phyloP scores from a whole-genome alignment of 2,113 vertebrate species.

The Osmerus eperlanus region DNA sequence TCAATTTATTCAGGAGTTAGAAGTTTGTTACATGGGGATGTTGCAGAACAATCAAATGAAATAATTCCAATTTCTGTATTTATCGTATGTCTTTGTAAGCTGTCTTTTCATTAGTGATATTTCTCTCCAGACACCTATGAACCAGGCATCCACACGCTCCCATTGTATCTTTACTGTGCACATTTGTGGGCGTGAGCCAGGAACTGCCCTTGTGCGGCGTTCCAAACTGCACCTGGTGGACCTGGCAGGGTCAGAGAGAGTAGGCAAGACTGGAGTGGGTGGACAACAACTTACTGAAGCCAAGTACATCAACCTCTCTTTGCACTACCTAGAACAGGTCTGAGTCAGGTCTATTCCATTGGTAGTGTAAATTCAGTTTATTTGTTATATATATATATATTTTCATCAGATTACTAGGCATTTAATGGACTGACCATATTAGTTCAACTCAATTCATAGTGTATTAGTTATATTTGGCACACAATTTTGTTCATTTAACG shows the following conservation, averaged over 20 bases:
- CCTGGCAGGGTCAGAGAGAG: conserved; percentile 92
- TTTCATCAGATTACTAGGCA: too few relatives aligned
- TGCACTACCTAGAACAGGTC: conserved; percentile 97
- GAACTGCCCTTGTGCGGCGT: conserved; percentile 78
- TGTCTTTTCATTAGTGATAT: conserved; percentile 17
- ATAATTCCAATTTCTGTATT: not conserved
- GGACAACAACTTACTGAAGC: conserved; percentile 91
- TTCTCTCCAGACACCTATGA: conserved; percentile 87
- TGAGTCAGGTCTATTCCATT: not conserved
- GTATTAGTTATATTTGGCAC: too few relatives aligned
- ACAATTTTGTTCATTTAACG: too few relatives aligned
- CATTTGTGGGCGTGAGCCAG: conserved; percentile 85
- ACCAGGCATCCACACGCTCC: conserved; percentile 93
- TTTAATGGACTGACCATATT: too few relatives aligned
- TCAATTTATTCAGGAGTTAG: not conserved
- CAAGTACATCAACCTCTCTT: conserved; percentile 95
- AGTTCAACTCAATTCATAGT: too few relatives aligned
- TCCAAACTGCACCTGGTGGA: conserved; percentile 96
- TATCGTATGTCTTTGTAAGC: not conserved
- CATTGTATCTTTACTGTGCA: conserved; percentile 98
- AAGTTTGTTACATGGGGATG: too few relatives aligned
- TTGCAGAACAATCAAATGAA: not conserved
- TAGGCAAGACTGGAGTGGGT: conserved; percentile 85
- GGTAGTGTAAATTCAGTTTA: too few relatives aligned
- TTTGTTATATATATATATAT: too few relatives aligned